Conservation (phyloP, 2,113 vertebrate species). For the Elaphurus davidianus region DNA sequence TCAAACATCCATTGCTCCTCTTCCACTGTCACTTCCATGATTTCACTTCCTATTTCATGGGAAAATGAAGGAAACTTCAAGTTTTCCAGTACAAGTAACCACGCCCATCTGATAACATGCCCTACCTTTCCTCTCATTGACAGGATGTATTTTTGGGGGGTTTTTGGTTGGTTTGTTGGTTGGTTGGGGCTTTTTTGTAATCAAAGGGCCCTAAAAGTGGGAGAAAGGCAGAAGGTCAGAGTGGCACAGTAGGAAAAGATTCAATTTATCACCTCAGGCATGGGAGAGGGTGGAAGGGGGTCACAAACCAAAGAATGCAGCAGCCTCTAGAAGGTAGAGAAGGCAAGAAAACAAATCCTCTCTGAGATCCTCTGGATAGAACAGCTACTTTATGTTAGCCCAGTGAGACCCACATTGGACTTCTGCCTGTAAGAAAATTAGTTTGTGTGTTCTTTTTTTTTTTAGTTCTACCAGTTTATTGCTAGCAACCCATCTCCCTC, state of each 20-base stretch:
- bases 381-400: background rate
- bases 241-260: background rate
- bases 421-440: background rate
- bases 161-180: background rate
- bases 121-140: background rate
- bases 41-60: background rate
- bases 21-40: background rate
- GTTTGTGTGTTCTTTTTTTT: background rate
- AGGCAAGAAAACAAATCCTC: background rate
- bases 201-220: background rate
- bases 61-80: background rate
- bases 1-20: background rate
- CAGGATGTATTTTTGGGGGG: rapidly evolving
- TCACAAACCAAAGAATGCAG: background rate
- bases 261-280: background rate
- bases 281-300: background rate
- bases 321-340: background rate
- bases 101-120: background rate
- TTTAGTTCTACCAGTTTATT: no score
- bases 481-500: no score
- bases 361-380: background rate
- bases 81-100: background rate
- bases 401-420: background rate
- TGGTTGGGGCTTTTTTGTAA: background rate
- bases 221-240: background rate